Evolutionary conservation across 2,888 invertebrate genomes (phyloP), one percentile per base, ranked within the genome.

Genomic region (Drosophila paranaensis): DNA sequence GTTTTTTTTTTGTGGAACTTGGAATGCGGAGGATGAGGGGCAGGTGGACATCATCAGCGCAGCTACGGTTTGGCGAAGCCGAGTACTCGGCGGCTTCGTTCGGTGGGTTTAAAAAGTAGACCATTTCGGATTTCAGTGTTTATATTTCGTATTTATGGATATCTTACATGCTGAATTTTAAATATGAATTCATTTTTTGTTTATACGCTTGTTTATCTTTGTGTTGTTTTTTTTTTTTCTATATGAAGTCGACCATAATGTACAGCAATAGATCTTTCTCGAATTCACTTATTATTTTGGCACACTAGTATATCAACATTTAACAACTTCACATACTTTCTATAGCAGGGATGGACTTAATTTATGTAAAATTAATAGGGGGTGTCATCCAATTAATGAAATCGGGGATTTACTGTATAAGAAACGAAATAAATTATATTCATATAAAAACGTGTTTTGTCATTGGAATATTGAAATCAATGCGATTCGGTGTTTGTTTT

Each of bases 101-200:
- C 39, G 35, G 37, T 53, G 53, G 53, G 51, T 53, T 67, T 45
- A 74, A 70, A 66, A 65, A 74, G 63, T 62, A 75, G 71, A 75
- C 72, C 61, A 79, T 60, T 71, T 60, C 45, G 70, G 60, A 66
- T 88, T 74, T 79, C 74, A 74, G 74, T 81, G 77, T 83, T 88
- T 88, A 88, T 90, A 86, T 87, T 90, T 90, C 86, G 88, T 79
- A 76, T 72, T 89, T 72, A 75, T 76, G 71, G 86, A 82, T 87
- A 77, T 82, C 76, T 90, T 87, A 89, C 89, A 90, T 90, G 87
- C 83, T 88, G 83, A 82, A 89, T 86, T 90, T 82, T 73, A 82
- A 88, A 71, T 67, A 74, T 81, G 77, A 74, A 77, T 81, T 76
- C 68, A 66, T 74, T 58, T 53, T 20, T 20, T 20, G 54, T 50